A percentile compares a stretch with the other conserved stretches of the same genome.
Conservation (phyloP, 2,888 invertebrate genomes). For the Protophormia terraenovae region DNA sequence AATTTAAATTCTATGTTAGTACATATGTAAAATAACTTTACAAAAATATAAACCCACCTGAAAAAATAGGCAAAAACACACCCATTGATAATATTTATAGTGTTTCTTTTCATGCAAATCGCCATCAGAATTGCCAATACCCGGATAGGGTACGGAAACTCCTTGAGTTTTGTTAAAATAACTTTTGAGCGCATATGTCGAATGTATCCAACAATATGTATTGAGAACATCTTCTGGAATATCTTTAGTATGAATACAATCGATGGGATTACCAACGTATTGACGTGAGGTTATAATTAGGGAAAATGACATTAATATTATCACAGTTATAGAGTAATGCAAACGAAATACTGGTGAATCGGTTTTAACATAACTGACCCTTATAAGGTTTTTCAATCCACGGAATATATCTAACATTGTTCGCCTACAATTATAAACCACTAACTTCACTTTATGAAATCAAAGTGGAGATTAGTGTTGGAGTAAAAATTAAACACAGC, state of each 20-base stretch:
- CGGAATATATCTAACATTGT: slow-evolving; percentile 98
- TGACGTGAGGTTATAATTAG: slow-evolving; percentile 95
- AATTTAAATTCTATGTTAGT: too few relatives aligned
- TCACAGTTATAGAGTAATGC: slow-evolving; percentile 95
- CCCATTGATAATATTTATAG: slow-evolving; percentile 97
- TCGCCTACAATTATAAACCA: slow-evolving; percentile 69
- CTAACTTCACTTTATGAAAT: slow-evolving; percentile 40
- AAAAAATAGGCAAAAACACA: slow-evolving; percentile 97
- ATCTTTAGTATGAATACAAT: slow-evolving; percentile 96
- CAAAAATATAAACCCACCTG: slow-evolving; percentile 87
- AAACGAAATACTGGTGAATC: slow-evolving; percentile 94
- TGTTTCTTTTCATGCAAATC: slow-evolving; percentile 89
- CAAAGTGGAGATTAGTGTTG: slow-evolving; percentile 61
- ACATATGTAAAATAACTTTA: not conserved
- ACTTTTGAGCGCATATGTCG: slow-evolving; percentile 93
- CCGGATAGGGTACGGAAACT: slow-evolving; percentile 92
- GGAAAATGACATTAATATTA: slow-evolving; percentile 93
- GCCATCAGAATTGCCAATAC: slow-evolving; percentile 87
- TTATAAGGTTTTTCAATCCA: slow-evolving; percentile 95
- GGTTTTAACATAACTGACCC: slow-evolving; percentile 94
- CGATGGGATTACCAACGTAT: slow-evolving; percentile 97
- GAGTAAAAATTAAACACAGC: not conserved
- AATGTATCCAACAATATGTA: slow-evolving; percentile 98
- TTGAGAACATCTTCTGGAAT: slow-evolving; percentile 95
- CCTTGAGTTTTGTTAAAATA: slow-evolving; percentile 92